Evolutionary conservation across 2,113 vertebrate species (phyloP).

Genomic region (Erpornis zantholeuca): DNA sequence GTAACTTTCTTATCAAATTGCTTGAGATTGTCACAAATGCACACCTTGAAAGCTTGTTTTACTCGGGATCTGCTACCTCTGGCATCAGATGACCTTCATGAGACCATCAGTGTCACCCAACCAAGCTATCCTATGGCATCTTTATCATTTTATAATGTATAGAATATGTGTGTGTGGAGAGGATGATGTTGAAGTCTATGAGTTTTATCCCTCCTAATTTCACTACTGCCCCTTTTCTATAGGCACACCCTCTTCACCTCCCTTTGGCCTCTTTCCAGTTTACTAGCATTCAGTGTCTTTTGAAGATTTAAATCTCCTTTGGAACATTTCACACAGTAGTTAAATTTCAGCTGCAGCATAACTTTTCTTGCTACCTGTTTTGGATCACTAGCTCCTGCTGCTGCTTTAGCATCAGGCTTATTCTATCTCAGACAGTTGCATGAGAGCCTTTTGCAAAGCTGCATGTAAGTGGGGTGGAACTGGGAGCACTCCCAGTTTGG

Average conservation of each 20-base stretch:
- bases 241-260: not conserved
- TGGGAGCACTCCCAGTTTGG: not conserved
- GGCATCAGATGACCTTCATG: not conserved
- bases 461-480: accelerated
- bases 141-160: not conserved
- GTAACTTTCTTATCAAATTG: not conserved
- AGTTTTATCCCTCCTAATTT: not conserved
- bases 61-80: not conserved
- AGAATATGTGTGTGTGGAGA: not conserved
- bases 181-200: not conserved
- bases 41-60: not conserved
- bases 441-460: not conserved
- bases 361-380: not conserved
- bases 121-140: not conserved
- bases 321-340: not conserved
- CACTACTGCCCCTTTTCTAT: not conserved
- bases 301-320: not conserved
- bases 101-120: not conserved
- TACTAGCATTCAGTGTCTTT: not conserved
- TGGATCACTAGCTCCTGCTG: not conserved
- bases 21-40: not conserved
- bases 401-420: not conserved
- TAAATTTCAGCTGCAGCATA: not conserved
- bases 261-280: not conserved
- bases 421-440: not conserved